Conservation (phyloP, 92 coral and sea anemone genomes). For the Porites cylindrica region DNA sequence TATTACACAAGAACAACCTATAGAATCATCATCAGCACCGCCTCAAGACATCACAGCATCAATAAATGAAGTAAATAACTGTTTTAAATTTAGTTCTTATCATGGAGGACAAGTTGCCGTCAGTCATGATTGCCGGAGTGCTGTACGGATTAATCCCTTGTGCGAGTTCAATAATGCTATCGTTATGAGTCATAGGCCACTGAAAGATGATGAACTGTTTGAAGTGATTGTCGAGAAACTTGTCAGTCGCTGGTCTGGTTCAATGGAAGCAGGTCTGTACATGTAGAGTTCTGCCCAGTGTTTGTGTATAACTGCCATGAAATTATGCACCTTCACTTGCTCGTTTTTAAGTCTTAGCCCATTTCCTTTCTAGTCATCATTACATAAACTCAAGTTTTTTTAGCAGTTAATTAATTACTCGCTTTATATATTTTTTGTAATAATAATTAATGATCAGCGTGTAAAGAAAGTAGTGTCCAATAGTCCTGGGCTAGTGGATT, state of each 20-base stretch:
- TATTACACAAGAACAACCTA: constrained; percentile 13
- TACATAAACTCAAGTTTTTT: too few species aligned
- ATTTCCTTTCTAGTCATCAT: too few species aligned
- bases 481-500: too few species aligned
- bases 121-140: constrained; percentile 86
- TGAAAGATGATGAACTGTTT: constrained; percentile 84
- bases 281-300: not conserved
- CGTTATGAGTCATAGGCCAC: constrained; percentile 92
- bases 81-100: constrained; percentile 78
- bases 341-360: too few species aligned
- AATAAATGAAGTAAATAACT: constrained; percentile 70
- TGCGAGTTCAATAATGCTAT: constrained; percentile 97
- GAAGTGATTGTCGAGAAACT: constrained; percentile 86
- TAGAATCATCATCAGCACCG: not conserved
- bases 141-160: constrained; percentile 88
- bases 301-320: not conserved
- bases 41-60: constrained; percentile 29
- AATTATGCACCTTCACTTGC: not conserved
- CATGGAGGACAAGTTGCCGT: constrained; percentile 95
- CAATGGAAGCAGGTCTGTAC: constrained; percentile 81
- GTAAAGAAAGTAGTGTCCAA: too few species aligned
- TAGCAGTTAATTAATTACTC: too few species aligned
- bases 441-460: too few species aligned
- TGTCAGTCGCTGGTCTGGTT: constrained; percentile 92
- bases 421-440: too few species aligned